Conservation (phyloP, 2,113 vertebrate genomes). For the Eleginops maclovinus region DNA sequence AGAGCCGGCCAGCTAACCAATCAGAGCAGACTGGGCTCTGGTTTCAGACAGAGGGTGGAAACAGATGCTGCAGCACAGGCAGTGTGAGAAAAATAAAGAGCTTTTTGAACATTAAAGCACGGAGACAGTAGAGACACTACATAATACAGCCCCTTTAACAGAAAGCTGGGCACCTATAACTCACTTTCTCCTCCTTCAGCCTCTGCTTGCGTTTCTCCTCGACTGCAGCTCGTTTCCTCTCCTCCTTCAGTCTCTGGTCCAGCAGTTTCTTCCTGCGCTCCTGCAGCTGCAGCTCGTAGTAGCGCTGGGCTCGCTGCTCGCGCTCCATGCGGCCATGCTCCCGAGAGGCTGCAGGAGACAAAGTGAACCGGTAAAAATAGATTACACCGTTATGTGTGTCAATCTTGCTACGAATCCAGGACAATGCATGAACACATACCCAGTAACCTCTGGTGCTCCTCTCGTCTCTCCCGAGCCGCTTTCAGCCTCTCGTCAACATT, state of each 20-base stretch:
- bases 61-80: too few relatives aligned
- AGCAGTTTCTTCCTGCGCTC: conserved; percentile 91
- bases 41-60: too few relatives aligned
- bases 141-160: too few relatives aligned
- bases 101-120: too few relatives aligned
- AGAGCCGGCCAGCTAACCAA: too few relatives aligned
- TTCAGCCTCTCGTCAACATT: conserved; percentile 91
- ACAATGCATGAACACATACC: conserved; percentile 79
- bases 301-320: conserved; percentile 88
- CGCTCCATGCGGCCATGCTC: conserved; percentile 88
- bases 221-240: conserved; percentile 89
- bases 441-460: conserved; percentile 88
- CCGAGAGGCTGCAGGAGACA: conserved; percentile 84
- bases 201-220: conserved; percentile 92
- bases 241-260: conserved; percentile 91
- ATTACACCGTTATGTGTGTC: conserved; percentile 1
- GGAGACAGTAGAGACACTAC: too few relatives aligned
- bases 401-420: conserved; percentile 19
- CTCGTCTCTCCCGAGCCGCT: conserved; percentile 90
- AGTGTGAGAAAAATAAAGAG: too few relatives aligned
- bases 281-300: conserved; percentile 91
- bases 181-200: conserved; percentile 91
- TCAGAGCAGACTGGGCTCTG: too few relatives aligned
- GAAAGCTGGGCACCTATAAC: neutral
- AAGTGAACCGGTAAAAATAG: conserved; percentile 17